Conservation (phyloP, 1,140 invertebrate species). For the Aphaenogaster floridana region DNA sequence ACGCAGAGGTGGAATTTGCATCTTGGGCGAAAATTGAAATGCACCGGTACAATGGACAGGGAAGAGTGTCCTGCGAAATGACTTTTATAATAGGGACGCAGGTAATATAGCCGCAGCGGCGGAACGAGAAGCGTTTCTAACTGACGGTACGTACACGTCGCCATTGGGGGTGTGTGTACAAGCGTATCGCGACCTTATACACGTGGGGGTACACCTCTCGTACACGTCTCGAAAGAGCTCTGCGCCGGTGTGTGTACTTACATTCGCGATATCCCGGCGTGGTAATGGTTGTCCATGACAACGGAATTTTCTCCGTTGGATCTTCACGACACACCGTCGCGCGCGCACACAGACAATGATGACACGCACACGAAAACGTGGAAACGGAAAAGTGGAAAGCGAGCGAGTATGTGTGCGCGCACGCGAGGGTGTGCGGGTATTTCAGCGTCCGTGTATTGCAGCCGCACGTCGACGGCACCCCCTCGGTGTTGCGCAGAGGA, state of each 20-base stretch:
- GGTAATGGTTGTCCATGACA: slow-evolving; percentile 67
- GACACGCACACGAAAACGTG: slow-evolving; percentile 5
- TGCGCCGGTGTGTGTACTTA: not conserved
- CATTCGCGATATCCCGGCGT: slow-evolving; percentile 51
- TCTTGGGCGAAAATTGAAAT: slow-evolving; percentile 84
- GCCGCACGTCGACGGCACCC: slow-evolving; percentile 65
- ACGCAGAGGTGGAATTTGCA: slow-evolving; percentile 79
- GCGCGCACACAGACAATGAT: slow-evolving; percentile 48
- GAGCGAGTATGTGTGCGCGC: slow-evolving; percentile 5
- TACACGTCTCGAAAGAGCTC: slow-evolving; percentile 8
- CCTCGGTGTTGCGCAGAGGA: slow-evolving; percentile 78
- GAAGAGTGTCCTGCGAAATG: slow-evolving; percentile 79
- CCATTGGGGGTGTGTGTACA: not conserved
- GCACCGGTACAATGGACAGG: slow-evolving; percentile 79
- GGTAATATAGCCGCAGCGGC: slow-evolving; percentile 73
- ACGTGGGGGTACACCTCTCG: not conserved
- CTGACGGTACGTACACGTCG: slow-evolving; percentile 36
- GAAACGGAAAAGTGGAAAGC: slow-evolving; percentile 40
- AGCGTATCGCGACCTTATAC: not conserved
- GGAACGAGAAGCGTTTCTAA: slow-evolving; percentile 65
- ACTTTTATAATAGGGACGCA: slow-evolving; percentile 83
- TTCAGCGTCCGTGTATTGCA: slow-evolving; percentile 52
- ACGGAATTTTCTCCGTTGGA: slow-evolving; percentile 69
- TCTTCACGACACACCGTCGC: slow-evolving; percentile 40
- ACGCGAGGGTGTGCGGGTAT: slow-evolving; percentile 22